Evolutionary conservation across 2,113 vertebrate species (phyloP), one percentile per base, ranked within the genome.

Genomic region (Tychaedon coryphoeus): DNA sequence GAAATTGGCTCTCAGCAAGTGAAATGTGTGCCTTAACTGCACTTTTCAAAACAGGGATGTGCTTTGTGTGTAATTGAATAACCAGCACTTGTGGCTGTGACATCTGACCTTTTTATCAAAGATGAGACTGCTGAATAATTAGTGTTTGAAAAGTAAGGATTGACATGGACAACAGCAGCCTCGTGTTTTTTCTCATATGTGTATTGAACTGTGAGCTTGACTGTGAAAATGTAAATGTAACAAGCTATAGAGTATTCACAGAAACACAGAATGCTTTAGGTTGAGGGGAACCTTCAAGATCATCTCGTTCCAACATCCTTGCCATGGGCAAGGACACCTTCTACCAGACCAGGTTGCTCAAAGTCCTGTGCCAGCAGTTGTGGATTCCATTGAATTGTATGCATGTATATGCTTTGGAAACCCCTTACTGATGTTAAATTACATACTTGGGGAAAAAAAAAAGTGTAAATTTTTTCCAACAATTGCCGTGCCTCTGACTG

Each of bases 71-170:
- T 85, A 72, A 62, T 57, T 93, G 90, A 66, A 72, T 79, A 86
- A 88, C 45, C 34, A 86, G 40, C 71, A 79, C 54, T 90, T 51
- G 54, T 31, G 48, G 48, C 75, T 82, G 74, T 72, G 85, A 72
- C 66, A 86, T 72, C 66, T 88, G 71, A 86, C 88, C 58, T 88
- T 76, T 72, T 6, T 60, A 90, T 92, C 40, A 50, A 62, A 69
- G 66, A 34, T 33, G 42, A 90, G 53, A 65, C 23, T 85, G 50
- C 45, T 70, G 70, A 92, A 72, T 86, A 92, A 92, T 71, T 84
- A 88, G 10, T 14, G 29, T 88, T 92, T 82, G 53, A 56, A 72
- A 92, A 93, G 45, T 65, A 40, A 86, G 85, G 70, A 73, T 45
- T 78, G 70, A 36, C 6, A 9, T 26, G 54, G 58, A 76, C 82